Evolutionary conservation across 2,113 vertebrate species (phyloP).

Genomic region (Campylomormyrus numenius): DNA sequence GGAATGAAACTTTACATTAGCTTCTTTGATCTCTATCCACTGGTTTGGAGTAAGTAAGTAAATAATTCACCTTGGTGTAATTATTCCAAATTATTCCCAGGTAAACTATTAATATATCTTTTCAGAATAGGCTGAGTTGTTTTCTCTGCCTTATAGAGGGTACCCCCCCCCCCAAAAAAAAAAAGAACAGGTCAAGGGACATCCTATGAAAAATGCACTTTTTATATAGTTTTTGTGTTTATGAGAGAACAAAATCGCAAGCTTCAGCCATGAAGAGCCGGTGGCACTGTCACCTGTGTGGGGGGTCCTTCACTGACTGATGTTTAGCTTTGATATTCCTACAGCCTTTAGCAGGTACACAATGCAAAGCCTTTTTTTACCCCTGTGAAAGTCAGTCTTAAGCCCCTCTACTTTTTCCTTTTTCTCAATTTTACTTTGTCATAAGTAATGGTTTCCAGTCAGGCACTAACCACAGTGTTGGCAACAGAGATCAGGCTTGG

Average conservation of each 20-base stretch:
- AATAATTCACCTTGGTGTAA: background rate
- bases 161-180: too few relatives aligned
- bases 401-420: background rate
- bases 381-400: background rate
- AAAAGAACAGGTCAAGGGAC: background rate
- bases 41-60: background rate
- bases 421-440: background rate
- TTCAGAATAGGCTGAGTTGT: background rate
- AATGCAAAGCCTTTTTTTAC: background rate
- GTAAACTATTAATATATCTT: background rate
- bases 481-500: background rate
- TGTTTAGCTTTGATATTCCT: background rate
- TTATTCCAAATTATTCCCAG: background rate
- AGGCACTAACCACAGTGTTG: slow-evolving; percentile 16
- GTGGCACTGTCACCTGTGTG: background rate
- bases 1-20: background rate
- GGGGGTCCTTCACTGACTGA: background rate
- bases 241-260: background rate
- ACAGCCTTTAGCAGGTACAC: background rate
- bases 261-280: background rate
- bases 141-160: background rate
- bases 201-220: background rate
- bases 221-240: background rate
- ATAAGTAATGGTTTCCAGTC: slow-evolving; percentile 18
- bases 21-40: background rate